phyloP scores from a whole-genome alignment of 2,113 vertebrate species.

The Ceyx melanurus region DNA sequence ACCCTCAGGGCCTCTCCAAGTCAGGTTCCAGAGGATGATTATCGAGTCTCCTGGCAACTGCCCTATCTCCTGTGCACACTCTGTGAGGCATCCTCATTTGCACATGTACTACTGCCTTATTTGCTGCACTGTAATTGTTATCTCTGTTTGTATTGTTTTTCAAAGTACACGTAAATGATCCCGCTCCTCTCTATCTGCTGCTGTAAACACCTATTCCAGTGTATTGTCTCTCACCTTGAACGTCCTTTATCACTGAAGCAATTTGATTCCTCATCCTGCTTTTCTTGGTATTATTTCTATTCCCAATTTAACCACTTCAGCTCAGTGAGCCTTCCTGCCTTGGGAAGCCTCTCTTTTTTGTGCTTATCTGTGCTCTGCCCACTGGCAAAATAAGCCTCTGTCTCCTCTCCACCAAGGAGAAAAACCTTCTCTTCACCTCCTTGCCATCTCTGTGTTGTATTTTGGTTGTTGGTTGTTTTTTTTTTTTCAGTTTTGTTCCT shows the following conservation, averaged over 20 bases:
- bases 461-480: too few relatives aligned
- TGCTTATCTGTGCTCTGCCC: not conserved
- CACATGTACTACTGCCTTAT: slow-evolving; percentile 6
- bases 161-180: not conserved
- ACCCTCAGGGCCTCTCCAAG: not conserved
- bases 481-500: not conserved
- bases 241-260: not conserved
- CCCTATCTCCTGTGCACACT: not conserved
- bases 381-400: not conserved
- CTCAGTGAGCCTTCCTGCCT: not conserved
- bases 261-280: not conserved
- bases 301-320: not conserved
- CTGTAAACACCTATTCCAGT: not conserved
- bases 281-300: slow-evolving; percentile 15
- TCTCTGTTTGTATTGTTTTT: slow-evolving; percentile 25
- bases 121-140: slow-evolving; percentile 31
- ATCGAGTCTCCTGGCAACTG: not conserved
- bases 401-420: not conserved
- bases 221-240: slow-evolving; percentile 39
- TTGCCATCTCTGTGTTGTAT: not conserved
- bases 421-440: not conserved
- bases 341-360: not conserved
- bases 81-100: not conserved
- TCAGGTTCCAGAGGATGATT: fast-evolving
- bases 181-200: not conserved